A percentile compares a stretch with the other conserved stretches of the same genome.
Evolutionary conservation across 2,888 invertebrate genomes (phyloP).

Genomic region (Myopa tessellatipennis): DNA sequence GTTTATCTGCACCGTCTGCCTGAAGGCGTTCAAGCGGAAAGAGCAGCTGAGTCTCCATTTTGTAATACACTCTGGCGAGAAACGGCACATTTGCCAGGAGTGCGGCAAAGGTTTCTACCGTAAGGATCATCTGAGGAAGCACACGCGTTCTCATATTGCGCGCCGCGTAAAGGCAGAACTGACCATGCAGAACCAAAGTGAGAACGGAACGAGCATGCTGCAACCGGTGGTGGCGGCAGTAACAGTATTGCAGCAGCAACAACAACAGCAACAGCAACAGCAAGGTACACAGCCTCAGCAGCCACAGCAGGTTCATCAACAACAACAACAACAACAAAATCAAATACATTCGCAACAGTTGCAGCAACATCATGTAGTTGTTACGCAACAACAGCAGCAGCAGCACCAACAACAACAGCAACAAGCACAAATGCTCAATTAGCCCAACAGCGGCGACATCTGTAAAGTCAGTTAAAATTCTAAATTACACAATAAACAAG

Average conservation of each 20-base stretch:
- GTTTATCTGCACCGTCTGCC: constrained; percentile 86
- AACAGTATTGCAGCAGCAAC: constrained; percentile 59
- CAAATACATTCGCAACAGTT: constrained; percentile 48
- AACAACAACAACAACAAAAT: constrained; percentile 67
- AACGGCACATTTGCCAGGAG: constrained; percentile 85
- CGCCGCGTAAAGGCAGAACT: constrained; percentile 81
- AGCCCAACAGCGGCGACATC: constrained; percentile 62
- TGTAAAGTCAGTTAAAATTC: constrained; percentile 63
- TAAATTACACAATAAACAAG: constrained; percentile 19
- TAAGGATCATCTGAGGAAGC: constrained; percentile 87
- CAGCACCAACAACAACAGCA: constrained; percentile 56
- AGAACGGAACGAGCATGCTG: constrained; percentile 65
- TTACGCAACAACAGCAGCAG: constrained; percentile 57
- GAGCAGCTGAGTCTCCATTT: constrained; percentile 89
- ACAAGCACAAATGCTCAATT: constrained; percentile 64
- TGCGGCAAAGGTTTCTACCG: constrained; percentile 90
- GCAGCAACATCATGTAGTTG: constrained; percentile 57
- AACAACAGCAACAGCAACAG: constrained; percentile 59
- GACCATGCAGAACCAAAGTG: constrained; percentile 66
- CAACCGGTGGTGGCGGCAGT: constrained; percentile 61
- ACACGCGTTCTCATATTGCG: constrained; percentile 85
- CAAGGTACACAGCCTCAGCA: constrained; percentile 49
- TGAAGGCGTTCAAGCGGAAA: constrained; percentile 89
- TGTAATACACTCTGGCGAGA: constrained; percentile 89
- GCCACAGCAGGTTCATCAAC: constrained; percentile 63